Conservation (phyloP, 2,797 vertebrate genomes). For the Eulemur mongoz region DNA sequence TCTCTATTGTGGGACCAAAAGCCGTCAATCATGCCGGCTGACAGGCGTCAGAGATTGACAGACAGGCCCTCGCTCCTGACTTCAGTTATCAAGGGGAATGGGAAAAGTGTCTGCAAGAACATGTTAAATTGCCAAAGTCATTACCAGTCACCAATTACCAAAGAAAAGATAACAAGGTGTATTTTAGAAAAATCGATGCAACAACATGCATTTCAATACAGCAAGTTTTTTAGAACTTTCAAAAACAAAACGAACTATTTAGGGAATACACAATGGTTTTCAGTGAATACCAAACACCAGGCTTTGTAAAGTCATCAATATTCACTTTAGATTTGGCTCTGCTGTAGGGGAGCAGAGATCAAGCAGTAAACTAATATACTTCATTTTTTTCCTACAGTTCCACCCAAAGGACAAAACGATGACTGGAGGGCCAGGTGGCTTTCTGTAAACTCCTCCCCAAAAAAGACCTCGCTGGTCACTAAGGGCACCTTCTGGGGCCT, state of each 20-base stretch:
- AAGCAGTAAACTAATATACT: conserved; percentile 75
- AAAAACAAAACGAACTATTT: conserved; percentile 90
- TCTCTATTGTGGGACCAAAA: conserved; percentile 90
- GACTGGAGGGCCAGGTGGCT: conserved; percentile 8
- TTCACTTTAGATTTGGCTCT: conserved; percentile 80
- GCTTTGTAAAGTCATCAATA: conserved; percentile 84
- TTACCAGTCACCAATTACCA: conserved; percentile 97
- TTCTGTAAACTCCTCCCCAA: neutral
- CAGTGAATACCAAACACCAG: conserved; percentile 83
- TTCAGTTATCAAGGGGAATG: conserved; percentile 93
- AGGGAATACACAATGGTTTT: conserved; percentile 87
- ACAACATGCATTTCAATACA: conserved; percentile 89
- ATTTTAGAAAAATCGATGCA: conserved; percentile 91
- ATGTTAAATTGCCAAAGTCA: conserved; percentile 95
- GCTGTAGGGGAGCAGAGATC: conserved; percentile 79
- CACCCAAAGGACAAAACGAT: conserved; percentile 45
- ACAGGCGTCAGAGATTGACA: conserved; percentile 91
- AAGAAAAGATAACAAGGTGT: conserved; percentile 94
- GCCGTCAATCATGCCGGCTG: conserved; percentile 92
- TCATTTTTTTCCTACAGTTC: conserved; percentile 68
- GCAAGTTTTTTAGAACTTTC: conserved; percentile 88
- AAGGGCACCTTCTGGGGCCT: neutral
- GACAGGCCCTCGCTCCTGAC: conserved; percentile 89
- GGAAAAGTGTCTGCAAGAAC: conserved; percentile 89
- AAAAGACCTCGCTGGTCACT: neutral